phyloP scores from a whole-genome alignment of 2,113 vertebrate species.

The Cinclus mexicanus region DNA sequence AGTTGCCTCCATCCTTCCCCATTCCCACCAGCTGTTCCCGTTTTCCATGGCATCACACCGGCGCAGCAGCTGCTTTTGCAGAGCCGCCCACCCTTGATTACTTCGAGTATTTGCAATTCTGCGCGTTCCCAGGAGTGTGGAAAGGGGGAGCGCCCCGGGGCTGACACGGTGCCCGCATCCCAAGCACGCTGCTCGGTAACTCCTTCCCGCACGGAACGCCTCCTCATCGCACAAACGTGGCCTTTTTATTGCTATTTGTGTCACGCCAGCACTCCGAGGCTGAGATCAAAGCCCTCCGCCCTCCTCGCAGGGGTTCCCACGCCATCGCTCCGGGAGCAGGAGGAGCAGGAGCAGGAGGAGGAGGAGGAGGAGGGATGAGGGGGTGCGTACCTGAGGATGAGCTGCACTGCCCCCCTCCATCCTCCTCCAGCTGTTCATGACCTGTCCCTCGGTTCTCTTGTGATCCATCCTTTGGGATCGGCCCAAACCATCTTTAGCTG shows the following conservation, averaged over 20 bases:
- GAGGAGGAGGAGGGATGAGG: background rate
- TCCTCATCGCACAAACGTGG: background rate
- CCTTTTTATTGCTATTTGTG: background rate
- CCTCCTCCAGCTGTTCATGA: background rate
- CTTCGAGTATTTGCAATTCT: background rate
- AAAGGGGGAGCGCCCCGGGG: background rate
- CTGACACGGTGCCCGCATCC: background rate
- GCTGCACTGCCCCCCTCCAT: fast-evolving
- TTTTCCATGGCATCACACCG: fast-evolving
- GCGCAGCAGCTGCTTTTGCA: background rate
- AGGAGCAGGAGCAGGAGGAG: background rate
- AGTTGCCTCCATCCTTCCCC: background rate
- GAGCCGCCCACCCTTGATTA: fast-evolving
- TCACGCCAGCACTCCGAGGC: background rate
- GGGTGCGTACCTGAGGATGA: background rate
- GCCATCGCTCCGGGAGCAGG: background rate
- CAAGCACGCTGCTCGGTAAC: fast-evolving
- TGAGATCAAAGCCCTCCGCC: background rate
- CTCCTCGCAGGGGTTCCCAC: background rate
- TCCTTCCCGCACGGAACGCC: background rate
- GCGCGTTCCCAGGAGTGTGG: background rate
- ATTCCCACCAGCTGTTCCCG: background rate
- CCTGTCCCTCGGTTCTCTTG: background rate
- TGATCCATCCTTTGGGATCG: background rate
- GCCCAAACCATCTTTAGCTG: background rate